Base-by-base conservation (phyloP, 2,888 invertebrate species). In the Microctonus hyperodae region DNA sequence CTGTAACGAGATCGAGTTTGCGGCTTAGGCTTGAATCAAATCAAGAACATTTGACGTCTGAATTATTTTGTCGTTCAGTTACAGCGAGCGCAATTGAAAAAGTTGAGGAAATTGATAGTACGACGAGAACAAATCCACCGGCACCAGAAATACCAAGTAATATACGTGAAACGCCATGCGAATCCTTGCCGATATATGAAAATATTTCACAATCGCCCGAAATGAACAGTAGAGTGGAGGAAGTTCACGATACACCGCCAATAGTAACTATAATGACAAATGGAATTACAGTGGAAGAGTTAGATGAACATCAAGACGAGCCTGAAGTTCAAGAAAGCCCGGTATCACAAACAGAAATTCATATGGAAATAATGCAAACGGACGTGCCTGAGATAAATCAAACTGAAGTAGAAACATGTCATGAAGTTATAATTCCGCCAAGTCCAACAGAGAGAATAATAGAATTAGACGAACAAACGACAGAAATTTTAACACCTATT, bases 1-100 rank as follows among this genome's bases (percentile, higher is more conserved):
- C 82, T 5, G 82, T 82, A 4, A 82, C 82, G 1, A 76, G 82
- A 48, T 82, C 82, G 51, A 81, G 82, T 74, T 73, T 81, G 55
- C 78, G 82, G 63, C 70, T 81, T 28, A 76, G 81, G 44, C 64
- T 79, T 58, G 82, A 82, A 66, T 74, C 80, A 13, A 77, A 66
- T 55, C 70, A 74, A 28, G 81, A 81, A 55, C 77, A 79, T 59
- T 70, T 72, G 6, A 25, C 73, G 2, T 67, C 75, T 7, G 81
- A 81, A 31, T 69, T 74, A 61, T 69, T 73, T 56, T 73, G 75
- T 48, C 78, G 79, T 67, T 74, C 78, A 2, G 33, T 50, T 22
- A 35, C 50, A 13, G 33, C 33, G 6, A 22, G 20, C 13, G 20
- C 44, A 1, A 31, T 55, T 5, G 68, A 70, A 33, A 63, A 22